A percentile compares a stretch with the other conserved stretches of the same genome.
phyloP scores from a whole-genome alignment of 2,113 vertebrate genomes.

The Spea multiplicata region DNA sequence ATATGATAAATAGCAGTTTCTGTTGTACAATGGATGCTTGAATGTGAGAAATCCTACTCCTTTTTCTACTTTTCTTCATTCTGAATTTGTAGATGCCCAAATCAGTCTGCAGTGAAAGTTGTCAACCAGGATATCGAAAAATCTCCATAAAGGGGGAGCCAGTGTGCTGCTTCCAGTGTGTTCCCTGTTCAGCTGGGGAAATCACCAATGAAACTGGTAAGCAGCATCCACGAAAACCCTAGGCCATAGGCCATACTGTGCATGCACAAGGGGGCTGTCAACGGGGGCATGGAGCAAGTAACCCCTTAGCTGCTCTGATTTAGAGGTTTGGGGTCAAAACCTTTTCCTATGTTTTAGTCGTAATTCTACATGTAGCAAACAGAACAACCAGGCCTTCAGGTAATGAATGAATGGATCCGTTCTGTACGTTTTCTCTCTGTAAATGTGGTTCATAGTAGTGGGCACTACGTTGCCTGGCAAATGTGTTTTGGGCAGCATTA shows the following conservation, averaged over 20 bases:
- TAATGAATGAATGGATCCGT: too few species aligned
- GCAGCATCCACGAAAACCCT: slow-evolving; percentile 3
- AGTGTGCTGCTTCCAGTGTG: slow-evolving; percentile 73
- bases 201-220: slow-evolving; percentile 75
- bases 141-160: slow-evolving; percentile 67
- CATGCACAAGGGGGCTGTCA: background rate
- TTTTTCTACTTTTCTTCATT: background rate
- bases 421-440: too few species aligned
- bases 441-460: too few species aligned
- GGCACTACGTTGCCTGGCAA: too few species aligned
- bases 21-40: background rate
- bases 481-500: too few species aligned
- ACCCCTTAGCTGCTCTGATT: background rate
- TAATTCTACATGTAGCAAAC: too few species aligned
- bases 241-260: background rate
- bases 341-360: too few species aligned
- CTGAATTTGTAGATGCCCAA: slow-evolving; percentile 57
- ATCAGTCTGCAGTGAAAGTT: slow-evolving; percentile 71
- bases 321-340: background rate
- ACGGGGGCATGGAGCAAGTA: background rate
- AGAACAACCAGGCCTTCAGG: too few species aligned
- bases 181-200: slow-evolving; percentile 67
- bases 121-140: slow-evolving; percentile 62
- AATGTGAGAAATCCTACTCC: background rate
- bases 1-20: background rate